Evolutionary conservation across 2,888 invertebrate genomes (phyloP).

Genomic region (Poecilus cupreus): DNA sequence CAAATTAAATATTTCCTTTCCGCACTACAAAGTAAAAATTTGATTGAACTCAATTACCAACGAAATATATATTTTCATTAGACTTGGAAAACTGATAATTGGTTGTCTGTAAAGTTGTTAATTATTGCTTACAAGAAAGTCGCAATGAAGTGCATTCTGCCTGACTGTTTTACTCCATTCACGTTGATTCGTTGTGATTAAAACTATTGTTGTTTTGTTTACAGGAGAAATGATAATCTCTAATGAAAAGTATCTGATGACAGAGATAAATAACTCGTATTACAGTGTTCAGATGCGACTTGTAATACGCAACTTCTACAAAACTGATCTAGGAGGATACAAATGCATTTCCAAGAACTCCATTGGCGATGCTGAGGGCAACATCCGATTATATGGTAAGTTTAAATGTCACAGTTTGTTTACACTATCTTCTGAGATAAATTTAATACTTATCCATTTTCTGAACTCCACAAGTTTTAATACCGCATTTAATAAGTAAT

Average conservation of each 20-base stretch:
- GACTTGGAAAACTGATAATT: slow-evolving; percentile 8
- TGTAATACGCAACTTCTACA: slow-evolving; percentile 83
- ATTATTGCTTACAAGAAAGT: not conserved
- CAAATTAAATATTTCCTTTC: no score
- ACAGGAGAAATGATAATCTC: slow-evolving; percentile 94
- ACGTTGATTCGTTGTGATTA: slow-evolving; percentile 19
- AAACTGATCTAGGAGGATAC: slow-evolving; percentile 88
- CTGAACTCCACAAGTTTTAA: no score
- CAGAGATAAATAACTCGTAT: slow-evolving; percentile 85
- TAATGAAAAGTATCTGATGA: slow-evolving; percentile 89
- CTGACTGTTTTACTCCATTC: not conserved
- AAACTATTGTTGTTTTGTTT: slow-evolving; percentile 60
- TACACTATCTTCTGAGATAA: no score
- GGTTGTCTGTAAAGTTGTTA: not conserved
- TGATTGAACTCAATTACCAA: no score
- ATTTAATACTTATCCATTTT: no score
- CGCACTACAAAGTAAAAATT: no score
- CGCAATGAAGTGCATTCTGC: not conserved
- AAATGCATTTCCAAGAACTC: slow-evolving; percentile 95
- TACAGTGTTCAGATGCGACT: slow-evolving; percentile 91
- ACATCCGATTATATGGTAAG: slow-evolving; percentile 91
- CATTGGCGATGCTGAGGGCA: slow-evolving; percentile 92
- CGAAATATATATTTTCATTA: slow-evolving; percentile 2
- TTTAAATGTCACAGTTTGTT: slow-evolving; percentile 61
- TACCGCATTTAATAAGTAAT: no score